Evolutionary conservation across 2,888 invertebrate species (phyloP), one percentile per base, ranked within the genome.

Genomic region (Temnothorax rugatulus): DNA sequence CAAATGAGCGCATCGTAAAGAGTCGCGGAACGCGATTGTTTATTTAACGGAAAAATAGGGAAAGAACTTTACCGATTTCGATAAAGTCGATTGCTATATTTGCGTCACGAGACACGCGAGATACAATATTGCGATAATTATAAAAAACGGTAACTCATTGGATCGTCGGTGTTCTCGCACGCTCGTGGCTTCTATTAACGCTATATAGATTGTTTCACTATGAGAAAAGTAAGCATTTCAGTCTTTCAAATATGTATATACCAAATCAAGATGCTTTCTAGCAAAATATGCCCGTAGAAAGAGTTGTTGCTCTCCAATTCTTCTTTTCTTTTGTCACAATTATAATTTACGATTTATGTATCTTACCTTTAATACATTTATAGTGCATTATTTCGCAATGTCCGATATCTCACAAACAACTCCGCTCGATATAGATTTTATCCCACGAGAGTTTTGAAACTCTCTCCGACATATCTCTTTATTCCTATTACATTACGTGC

Each of bases 101-200:
- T 15, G 13, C 44, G 66, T 44, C 69, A 77, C 69, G 29, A 47
- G 38, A 68, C 77, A 77, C 38, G 59, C 66, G 77, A 76, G 82
- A 77, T 59, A 76, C 63, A 47, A 59, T 81, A 71, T 81, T 73
- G 82, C 44, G 41, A n/a, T 73, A 59, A 82, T 84, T 64, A 82
- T 74, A 84, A 41, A 83, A 83, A 83, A 85, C 83, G 83, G 83
- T 85, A 83, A 85, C 83, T 85, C 21, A 81, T 81, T 71, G 34
- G 25, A 38, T 81, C 79, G 38, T 79, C 79, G n/a, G 47, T 77
- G 25, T 29, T 69, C 54, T 76, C 76, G 64, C 82, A 57, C 59
- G 50, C 38, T 66, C 57, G 63, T 77, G 57, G 50, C 79, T 41
- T 57, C 38, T 54, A 25, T 82, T 52, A 64, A 63, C 34, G 9